phyloP scores from a whole-genome alignment of 2,113 vertebrate species.

The Stegostoma tigrinum region DNA sequence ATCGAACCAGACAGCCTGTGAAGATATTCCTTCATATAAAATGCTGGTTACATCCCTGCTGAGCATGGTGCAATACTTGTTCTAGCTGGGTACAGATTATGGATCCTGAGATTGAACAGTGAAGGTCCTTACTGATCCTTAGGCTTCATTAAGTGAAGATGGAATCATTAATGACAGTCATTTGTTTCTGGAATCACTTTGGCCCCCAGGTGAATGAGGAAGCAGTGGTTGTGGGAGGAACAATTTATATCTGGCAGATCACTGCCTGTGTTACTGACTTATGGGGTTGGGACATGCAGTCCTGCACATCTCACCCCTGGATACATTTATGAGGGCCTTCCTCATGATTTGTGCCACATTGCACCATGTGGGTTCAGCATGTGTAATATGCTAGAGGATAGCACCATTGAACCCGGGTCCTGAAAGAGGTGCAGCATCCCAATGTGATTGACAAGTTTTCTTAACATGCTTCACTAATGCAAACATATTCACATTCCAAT shows the following conservation, averaged over 20 bases:
- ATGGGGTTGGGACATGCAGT: not conserved
- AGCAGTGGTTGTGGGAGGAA: too few relatives aligned
- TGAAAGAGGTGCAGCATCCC: not conserved
- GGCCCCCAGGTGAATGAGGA: not conserved
- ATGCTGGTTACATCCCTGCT: too few relatives aligned
- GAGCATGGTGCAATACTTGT: too few relatives aligned
- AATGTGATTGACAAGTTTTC: not conserved
- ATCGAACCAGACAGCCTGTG: too few relatives aligned
- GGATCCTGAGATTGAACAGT: too few relatives aligned
- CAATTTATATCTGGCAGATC: too few relatives aligned
- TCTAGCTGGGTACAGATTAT: too few relatives aligned
- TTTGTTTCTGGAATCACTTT: too few relatives aligned
- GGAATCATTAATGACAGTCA: too few relatives aligned
- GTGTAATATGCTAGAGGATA: not conserved
- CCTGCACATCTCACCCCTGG: not conserved
- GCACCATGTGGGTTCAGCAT: not conserved
- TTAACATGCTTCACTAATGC: not conserved
- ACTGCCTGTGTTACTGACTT: not conserved
- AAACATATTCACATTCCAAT: not conserved
- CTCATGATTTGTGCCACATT: not conserved
- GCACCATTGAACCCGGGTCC: not conserved
- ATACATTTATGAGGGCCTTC: not conserved
- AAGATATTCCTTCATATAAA: too few relatives aligned
- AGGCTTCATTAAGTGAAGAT: too few relatives aligned
- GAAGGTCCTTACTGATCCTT: too few relatives aligned